Evolutionary conservation across 2,888 invertebrate species (phyloP).

Genomic region (Yponomeuta sedellus): DNA sequence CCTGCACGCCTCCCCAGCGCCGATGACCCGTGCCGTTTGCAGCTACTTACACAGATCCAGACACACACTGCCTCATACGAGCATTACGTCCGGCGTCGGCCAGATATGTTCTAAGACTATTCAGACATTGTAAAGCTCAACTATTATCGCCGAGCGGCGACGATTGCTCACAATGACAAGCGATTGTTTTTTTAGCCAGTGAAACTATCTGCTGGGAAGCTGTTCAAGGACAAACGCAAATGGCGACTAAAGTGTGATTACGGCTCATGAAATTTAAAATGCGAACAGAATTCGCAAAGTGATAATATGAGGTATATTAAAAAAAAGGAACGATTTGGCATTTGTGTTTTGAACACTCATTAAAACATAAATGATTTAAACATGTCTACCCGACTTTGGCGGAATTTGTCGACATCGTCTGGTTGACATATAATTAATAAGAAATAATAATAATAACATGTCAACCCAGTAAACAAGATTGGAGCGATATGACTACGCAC

Average conservation of each 20-base stretch:
- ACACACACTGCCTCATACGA: neutral
- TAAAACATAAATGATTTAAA: too few species aligned
- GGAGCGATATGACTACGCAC: neutral
- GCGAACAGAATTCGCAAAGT: neutral
- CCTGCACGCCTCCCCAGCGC: conserved; percentile 50
- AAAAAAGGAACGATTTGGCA: neutral
- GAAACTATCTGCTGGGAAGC: neutral
- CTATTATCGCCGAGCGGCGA: neutral
- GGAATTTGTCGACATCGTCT: too few species aligned
- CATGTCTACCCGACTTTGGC: too few species aligned
- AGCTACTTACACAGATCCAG: conserved; percentile 18
- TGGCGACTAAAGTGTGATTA: neutral
- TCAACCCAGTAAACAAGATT: neutral
- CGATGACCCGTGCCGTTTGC: conserved; percentile 44
- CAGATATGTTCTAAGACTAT: neutral
- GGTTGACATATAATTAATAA: too few species aligned
- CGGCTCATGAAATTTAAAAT: neutral
- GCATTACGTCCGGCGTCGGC: neutral
- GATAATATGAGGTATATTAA: neutral
- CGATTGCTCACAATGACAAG: neutral
- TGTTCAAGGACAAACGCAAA: neutral
- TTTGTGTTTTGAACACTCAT: too few species aligned
- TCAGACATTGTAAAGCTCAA: neutral
- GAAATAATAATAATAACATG: too few species aligned
- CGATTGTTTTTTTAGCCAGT: neutral